Percentiles rank a stretch among this genome's conserved stretches.
These are phyloP conservation scores for Hirudo medicinalis DNA, from an alignment of 1,140 invertebrate genomes.

Conservation along the genomic window DNA sequence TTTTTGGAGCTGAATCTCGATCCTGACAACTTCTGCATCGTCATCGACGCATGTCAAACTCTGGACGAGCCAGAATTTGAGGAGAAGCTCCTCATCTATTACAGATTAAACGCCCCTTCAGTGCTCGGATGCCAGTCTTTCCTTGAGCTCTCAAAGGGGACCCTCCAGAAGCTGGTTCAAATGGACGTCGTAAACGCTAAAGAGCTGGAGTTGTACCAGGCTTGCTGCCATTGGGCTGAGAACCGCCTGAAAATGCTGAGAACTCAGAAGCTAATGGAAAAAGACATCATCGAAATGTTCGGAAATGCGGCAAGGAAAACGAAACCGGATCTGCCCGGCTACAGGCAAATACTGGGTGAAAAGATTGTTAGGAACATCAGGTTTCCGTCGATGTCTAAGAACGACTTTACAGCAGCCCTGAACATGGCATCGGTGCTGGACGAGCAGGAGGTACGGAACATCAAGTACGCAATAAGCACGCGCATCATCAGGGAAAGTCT, in stretches of 20 bases:
- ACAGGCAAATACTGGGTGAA: not conserved
- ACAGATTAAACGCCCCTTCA: not conserved
- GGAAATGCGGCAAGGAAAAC: not conserved
- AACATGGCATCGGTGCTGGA: not conserved
- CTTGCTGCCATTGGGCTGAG: not conserved
- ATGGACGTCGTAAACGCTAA: not conserved
- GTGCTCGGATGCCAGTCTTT: not conserved
- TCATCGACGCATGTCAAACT: not conserved
- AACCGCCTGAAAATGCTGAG: not conserved
- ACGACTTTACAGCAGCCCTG: not conserved
- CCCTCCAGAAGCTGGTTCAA: not conserved
- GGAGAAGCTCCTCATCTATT: not conserved
- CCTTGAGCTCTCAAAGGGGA: not conserved
- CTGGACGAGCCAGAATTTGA: not conserved
- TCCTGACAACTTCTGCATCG: not conserved
- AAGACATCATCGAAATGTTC: not conserved
- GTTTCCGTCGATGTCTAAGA: not conserved
- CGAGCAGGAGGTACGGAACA: not conserved
- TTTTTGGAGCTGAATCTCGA: not conserved
- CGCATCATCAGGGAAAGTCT: not conserved
- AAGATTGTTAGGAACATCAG: not conserved
- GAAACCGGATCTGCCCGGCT: not conserved
- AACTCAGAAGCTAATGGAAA: not conserved
- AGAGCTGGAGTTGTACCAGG: not conserved
- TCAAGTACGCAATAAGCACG: not conserved